These are phyloP conservation scores for Aphelinus atriplicis DNA, from an alignment of 1,140 invertebrate species.

Conservation along the genomic window DNA sequence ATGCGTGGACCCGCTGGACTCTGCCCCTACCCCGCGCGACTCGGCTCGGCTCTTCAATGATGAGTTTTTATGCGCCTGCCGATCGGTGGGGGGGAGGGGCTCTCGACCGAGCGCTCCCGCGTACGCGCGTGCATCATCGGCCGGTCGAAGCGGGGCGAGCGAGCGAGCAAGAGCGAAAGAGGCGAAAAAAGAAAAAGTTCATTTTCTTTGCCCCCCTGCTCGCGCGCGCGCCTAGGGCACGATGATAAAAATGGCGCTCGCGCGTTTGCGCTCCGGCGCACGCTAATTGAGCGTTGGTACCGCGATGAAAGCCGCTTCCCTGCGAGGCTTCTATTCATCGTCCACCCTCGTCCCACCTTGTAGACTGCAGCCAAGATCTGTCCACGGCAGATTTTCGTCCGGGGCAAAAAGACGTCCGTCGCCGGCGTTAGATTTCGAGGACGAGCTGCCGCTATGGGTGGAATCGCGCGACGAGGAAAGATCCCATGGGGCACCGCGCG, in stretches of 20 bases:
- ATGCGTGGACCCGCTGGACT: slow-evolving; percentile 50
- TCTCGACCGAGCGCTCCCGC: not conserved
- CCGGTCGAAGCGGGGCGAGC: not conserved
- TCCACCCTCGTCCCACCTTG: too few relatives aligned
- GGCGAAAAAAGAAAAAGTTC: slow-evolving; percentile 18
- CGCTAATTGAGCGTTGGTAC: too few relatives aligned
- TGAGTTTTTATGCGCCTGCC: slow-evolving; percentile 47
- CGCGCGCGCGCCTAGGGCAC: not conserved
- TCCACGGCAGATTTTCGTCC: too few relatives aligned
- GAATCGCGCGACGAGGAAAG: too few relatives aligned
- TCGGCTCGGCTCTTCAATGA: slow-evolving; percentile 35
- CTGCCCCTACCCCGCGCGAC: slow-evolving; percentile 15
- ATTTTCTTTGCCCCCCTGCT: not conserved
- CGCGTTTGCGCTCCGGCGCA: not conserved
- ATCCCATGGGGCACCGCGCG: too few relatives aligned
- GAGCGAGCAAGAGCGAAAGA: not conserved
- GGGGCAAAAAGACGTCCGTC: too few relatives aligned
- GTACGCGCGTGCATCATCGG: not conserved
- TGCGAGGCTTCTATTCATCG: too few relatives aligned
- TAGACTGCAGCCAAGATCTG: too few relatives aligned
- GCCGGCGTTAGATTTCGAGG: too few relatives aligned
- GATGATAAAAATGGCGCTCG: slow-evolving; percentile 13
- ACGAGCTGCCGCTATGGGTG: too few relatives aligned
- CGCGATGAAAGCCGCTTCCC: too few relatives aligned
- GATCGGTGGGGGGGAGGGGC: slow-evolving; percentile 44